These are phyloP conservation scores for Rhyacophila evoluta DNA, from an alignment of 2,888 invertebrate species.

Conservation along the genomic window DNA sequence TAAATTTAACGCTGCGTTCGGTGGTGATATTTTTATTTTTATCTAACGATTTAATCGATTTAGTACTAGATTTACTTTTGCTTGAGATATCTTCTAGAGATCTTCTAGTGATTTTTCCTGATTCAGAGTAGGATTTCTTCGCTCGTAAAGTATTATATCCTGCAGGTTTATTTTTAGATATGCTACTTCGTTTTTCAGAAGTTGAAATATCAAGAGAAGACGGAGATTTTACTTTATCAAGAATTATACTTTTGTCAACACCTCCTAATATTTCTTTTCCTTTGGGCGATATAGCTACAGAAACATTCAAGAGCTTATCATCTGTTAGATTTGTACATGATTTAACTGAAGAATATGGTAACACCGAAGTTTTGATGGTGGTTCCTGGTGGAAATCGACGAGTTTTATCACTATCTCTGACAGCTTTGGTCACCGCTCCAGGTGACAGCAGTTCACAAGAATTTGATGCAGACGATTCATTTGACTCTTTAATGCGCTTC, in stretches of 20 bases:
- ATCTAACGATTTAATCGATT: constrained; percentile 17
- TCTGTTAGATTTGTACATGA: constrained; percentile 58
- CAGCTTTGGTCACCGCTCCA: constrained; percentile 69
- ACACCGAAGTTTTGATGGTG: constrained; percentile 62
- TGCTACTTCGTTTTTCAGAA: constrained; percentile 23
- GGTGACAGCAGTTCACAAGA: constrained; percentile 72
- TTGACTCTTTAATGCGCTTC: constrained; percentile 51
- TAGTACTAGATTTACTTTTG: constrained; percentile 56
- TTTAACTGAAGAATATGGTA: constrained; percentile 60
- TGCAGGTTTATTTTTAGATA: not conserved
- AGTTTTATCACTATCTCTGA: constrained; percentile 60
- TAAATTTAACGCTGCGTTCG: constrained; percentile 53
- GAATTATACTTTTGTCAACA: constrained; percentile 46
- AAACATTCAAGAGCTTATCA: constrained; percentile 64
- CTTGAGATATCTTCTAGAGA: constrained; percentile 40
- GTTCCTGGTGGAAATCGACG: constrained; percentile 59
- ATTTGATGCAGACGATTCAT: constrained; percentile 42
- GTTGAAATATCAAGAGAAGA: constrained; percentile 46
- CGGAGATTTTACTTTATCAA: constrained; percentile 44
- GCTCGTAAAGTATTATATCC: constrained; percentile 16
- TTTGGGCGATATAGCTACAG: constrained; percentile 60
- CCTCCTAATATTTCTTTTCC: constrained; percentile 55
- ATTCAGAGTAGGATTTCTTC: not conserved
- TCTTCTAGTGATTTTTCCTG: constrained; percentile 40
- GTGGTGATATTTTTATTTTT: constrained; percentile 11